Evolutionary conservation across 2,113 vertebrate species (phyloP).

Genomic region (Montifringilla adamsi): DNA sequence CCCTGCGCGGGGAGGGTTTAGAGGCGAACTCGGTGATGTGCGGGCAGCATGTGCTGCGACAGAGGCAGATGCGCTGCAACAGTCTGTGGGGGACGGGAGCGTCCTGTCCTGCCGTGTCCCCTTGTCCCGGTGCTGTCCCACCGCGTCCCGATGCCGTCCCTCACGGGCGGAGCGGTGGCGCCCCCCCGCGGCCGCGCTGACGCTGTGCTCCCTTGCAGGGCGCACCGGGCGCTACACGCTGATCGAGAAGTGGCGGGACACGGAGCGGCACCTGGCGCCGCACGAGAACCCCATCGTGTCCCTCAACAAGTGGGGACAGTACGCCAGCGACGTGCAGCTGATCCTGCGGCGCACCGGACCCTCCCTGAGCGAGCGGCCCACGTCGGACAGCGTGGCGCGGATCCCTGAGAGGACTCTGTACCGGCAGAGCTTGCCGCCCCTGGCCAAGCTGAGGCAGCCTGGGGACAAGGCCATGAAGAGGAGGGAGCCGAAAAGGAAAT

Average conservation of each 20-base stretch:
- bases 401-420: conserved; percentile 89
- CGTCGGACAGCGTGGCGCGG: conserved; percentile 85
- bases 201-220: conserved; percentile 69
- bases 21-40: neutral
- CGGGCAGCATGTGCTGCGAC: neutral
- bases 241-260: conserved; percentile 96
- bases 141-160: neutral
- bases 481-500: conserved; percentile 92
- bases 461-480: conserved; percentile 85
- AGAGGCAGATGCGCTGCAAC: neutral
- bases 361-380: conserved; percentile 88
- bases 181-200: neutral
- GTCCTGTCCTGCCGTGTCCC: neutral
- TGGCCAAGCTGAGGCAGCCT: conserved; percentile 89
- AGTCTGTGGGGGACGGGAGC: neutral
- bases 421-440: conserved; percentile 90
- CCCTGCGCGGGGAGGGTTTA: neutral
- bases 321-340: conserved; percentile 94
- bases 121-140: too few relatives aligned
- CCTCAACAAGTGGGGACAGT: conserved; percentile 97
- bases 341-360: conserved; percentile 92
- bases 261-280: conserved; percentile 89
- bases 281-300: conserved; percentile 93
- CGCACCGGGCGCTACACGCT: conserved; percentile 94
- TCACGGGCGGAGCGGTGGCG: neutral